Base-by-base conservation (phyloP, 1,140 invertebrate genomes). In the Amyelois transitella region DNA sequence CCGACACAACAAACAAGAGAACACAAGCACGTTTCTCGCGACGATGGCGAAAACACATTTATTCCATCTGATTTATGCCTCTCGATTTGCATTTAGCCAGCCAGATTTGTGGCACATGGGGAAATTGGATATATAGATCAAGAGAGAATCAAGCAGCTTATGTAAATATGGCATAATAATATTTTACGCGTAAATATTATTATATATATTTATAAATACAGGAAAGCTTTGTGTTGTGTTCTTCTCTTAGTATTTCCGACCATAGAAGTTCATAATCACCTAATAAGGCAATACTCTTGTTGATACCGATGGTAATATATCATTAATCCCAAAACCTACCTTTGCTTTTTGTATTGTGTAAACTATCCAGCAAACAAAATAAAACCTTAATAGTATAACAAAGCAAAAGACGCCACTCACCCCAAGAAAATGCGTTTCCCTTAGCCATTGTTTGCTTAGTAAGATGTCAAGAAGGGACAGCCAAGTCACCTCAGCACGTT, bases 81-180 rank as follows among this genome's bases (percentile, higher is more conserved):
- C 14, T 47, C 24, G 47, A 58, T 58, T 58, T 53, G 25, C 57
- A 53, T 49, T 52, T 49, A 22, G 48, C 45, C 54, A 21, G 25
- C 10, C 28, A 38, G 44, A 38, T 55, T 47, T 19, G 47, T 28
- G 54, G 17, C 17, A 19, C 14, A 18, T 28, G 17, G 25, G 54
- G 45, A 55, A 55, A 55, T 55, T 43, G 54, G 25, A 50, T 1
- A n/a, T n/a, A n/a, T n/a, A n/a, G n/a, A n/a, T n/a, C n/a, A n/a
- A n/a, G n/a, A n/a, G n/a, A n/a, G n/a, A n/a, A n/a, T n/a, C n/a
- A n/a, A n/a, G n/a, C n/a, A n/a, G n/a, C n/a, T n/a, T n/a, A n/a
- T n/a, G n/a, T n/a, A n/a, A n/a, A n/a, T n/a, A n/a, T n/a, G n/a
- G n/a, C n/a, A n/a, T n/a, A n/a, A n/a, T n/a, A n/a, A n/a, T n/a